phyloP scores from a whole-genome alignment of 2,113 vertebrate genomes.

The zebrafish (Danio rerio) region DNA sequence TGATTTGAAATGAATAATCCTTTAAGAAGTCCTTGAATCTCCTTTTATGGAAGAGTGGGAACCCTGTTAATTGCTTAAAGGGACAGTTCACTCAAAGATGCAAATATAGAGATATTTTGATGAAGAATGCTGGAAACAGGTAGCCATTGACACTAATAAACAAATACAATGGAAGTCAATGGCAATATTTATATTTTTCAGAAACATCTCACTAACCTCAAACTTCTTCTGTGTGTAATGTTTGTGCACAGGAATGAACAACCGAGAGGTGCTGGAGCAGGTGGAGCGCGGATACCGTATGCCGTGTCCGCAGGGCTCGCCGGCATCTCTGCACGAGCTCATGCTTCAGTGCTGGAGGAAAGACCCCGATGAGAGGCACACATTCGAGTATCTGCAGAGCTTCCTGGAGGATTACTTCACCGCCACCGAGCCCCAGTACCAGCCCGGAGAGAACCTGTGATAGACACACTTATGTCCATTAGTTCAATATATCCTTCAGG shows the following conservation, averaged over 20 bases:
- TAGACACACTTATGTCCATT: slow-evolving; percentile 27
- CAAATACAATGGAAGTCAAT: no score
- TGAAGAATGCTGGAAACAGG: no score
- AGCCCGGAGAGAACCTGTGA: slow-evolving; percentile 92
- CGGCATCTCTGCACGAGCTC: slow-evolving; percentile 87
- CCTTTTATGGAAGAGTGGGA: no score
- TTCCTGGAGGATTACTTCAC: slow-evolving; percentile 99
- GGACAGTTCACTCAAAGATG: no score
- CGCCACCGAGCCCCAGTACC: slow-evolving; percentile 97
- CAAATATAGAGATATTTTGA: no score
- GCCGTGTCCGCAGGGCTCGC: slow-evolving; percentile 86
- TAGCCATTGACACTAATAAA: no score
- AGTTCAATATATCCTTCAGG: slow-evolving; percentile 23
- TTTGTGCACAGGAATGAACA: slow-evolving; percentile 89
- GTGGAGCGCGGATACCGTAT: slow-evolving; percentile 96
- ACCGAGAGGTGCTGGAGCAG: slow-evolving; percentile 95
- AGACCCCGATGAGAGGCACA: slow-evolving; percentile 93
- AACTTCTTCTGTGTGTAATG: not conserved
- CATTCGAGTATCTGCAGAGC: slow-evolving; percentile 96
- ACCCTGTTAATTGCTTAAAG: no score
- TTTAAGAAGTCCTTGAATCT: no score
- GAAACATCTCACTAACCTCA: not conserved
- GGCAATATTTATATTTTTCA: no score
- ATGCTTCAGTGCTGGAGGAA: slow-evolving; percentile 96
- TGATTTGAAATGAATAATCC: no score